Evolutionary conservation across 35 echinoderm and acorn worm genomes (phyloP).

Genomic region (Eucidaris tribuloides): DNA sequence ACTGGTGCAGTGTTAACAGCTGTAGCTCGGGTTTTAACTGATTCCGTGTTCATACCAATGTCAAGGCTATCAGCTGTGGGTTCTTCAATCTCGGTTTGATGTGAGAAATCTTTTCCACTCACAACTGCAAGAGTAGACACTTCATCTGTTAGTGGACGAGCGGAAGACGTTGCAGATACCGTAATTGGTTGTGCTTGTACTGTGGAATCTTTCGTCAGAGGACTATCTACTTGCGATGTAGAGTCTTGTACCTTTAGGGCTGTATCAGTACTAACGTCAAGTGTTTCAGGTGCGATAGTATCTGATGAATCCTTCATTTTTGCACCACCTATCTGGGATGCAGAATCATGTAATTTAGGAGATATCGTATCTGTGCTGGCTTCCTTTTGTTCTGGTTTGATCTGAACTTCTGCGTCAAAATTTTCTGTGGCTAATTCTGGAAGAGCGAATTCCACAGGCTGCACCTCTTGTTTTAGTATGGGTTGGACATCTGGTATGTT

Average conservation of each 20-base stretch:
- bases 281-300: not conserved
- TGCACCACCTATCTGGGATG: not conserved
- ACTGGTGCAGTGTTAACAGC: no score
- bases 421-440: not conserved
- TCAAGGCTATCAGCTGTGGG: not conserved
- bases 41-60: not conserved
- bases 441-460: not conserved
- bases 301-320: constrained; percentile 4
- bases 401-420: not conserved
- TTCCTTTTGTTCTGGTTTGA: not conserved
- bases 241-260: not conserved
- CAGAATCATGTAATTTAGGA: not conserved
- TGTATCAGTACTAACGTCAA: not conserved
- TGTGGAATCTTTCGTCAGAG: not conserved
- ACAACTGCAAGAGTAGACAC: not conserved
- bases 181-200: not conserved
- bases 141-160: not conserved
- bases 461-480: not conserved
- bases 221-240: not conserved
- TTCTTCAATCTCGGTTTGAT: not conserved
- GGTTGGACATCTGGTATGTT: not conserved
- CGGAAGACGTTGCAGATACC: not conserved
- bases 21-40: no score
- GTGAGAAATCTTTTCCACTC: not conserved
- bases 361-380: not conserved